These are phyloP conservation scores for Malthinus flaveolus DNA, from an alignment of 2,888 invertebrate genomes.

Conservation along the genomic window DNA sequence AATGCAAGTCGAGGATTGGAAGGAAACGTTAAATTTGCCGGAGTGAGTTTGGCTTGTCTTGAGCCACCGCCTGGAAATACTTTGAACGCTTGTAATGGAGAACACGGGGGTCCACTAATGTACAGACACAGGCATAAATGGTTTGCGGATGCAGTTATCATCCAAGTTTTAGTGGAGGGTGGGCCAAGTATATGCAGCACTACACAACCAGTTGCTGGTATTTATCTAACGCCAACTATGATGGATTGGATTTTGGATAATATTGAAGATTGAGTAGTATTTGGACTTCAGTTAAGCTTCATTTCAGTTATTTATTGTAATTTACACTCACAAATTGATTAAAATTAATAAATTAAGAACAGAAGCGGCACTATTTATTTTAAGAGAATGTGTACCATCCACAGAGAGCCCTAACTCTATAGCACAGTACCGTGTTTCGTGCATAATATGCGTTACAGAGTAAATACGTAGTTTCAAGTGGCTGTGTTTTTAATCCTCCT, in stretches of 20 bases:
- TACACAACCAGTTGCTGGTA: background rate
- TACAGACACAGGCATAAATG: constrained; percentile 11
- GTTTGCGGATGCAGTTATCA: constrained; percentile 9
- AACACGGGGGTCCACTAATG: constrained; percentile 20
- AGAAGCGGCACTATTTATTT: too few relatives aligned
- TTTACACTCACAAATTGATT: too few relatives aligned
- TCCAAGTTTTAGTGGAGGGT: background rate
- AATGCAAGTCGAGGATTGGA: background rate
- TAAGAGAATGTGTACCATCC: too few relatives aligned
- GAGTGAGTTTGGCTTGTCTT: constrained; percentile 7
- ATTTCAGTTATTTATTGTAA: too few relatives aligned
- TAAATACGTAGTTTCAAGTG: too few relatives aligned
- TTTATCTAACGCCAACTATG: background rate
- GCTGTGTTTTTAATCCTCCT: too few relatives aligned
- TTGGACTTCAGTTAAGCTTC: too few relatives aligned
- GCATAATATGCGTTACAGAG: too few relatives aligned
- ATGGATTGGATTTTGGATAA: constrained; percentile 5
- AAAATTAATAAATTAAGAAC: too few relatives aligned
- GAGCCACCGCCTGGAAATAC: constrained; percentile 1
- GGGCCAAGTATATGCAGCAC: background rate
- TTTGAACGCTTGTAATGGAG: constrained; percentile 12
- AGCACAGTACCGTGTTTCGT: too few relatives aligned
- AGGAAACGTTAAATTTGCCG: constrained; percentile 10
- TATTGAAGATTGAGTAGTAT: background rate
- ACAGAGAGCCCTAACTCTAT: too few relatives aligned